Evolutionary conservation across 2,888 invertebrate genomes (phyloP).

Genomic region (Antitype chi): DNA sequence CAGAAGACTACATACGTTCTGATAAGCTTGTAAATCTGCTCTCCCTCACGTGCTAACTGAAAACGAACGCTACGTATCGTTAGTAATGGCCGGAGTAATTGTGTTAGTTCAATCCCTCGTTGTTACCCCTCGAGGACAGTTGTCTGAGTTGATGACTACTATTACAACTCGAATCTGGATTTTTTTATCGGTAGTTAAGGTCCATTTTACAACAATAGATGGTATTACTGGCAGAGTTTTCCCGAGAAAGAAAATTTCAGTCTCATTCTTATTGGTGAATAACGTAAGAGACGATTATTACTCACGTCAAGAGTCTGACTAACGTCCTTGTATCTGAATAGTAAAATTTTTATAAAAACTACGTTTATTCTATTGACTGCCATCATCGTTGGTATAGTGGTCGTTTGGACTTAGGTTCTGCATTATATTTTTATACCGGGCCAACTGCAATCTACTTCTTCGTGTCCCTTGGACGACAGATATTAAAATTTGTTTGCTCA

Average conservation of each 20-base stretch:
- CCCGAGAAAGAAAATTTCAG: neutral
- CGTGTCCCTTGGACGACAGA: too few relatives aligned
- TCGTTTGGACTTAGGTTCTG: neutral
- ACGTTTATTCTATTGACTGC: too few relatives aligned
- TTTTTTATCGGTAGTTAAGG: neutral
- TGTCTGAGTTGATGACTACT: conserved; percentile 18
- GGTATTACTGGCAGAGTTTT: neutral
- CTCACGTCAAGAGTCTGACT: neutral
- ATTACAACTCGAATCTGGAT: conserved; percentile 41
- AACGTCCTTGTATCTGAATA: neutral
- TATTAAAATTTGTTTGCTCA: too few relatives aligned
- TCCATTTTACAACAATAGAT: neutral
- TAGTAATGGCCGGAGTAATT: conserved; percentile 53
- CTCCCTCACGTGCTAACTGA: conserved; percentile 14
- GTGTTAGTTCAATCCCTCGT: conserved; percentile 34
- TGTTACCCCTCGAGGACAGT: conserved; percentile 16
- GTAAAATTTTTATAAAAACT: neutral
- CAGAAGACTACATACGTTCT: neutral
- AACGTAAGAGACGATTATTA: neutral
- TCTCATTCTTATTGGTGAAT: neutral
- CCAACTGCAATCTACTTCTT: neutral
- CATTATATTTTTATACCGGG: neutral
- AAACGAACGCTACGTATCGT: conserved; percentile 42
- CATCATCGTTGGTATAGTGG: too few relatives aligned
- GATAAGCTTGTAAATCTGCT: neutral